Conservation (phyloP, 2,888 invertebrate genomes). For the Smittia aterrima region DNA sequence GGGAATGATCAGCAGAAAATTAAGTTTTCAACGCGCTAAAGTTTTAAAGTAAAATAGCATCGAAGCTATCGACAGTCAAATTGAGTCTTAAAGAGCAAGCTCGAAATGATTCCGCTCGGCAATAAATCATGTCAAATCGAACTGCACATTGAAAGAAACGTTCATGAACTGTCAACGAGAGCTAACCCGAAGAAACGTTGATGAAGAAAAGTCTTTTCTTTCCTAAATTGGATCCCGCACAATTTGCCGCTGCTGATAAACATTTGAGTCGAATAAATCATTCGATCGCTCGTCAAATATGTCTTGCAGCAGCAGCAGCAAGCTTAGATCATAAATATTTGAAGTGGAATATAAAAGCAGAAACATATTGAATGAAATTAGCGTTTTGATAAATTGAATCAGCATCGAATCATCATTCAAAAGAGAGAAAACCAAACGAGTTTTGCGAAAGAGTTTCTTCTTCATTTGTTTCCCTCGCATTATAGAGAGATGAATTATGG, state of each 20-base stretch:
- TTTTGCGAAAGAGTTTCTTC: slow-evolving; percentile 5
- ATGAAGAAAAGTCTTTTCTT: slow-evolving; percentile 22
- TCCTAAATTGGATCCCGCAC: slow-evolving; percentile 23
- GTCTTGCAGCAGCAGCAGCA: not conserved
- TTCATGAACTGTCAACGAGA: slow-evolving; percentile 29
- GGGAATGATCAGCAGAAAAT: not conserved
- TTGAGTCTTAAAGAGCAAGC: not conserved
- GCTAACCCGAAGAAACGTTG: not conserved
- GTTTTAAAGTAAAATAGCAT: not conserved
- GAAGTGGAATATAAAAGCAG: slow-evolving; percentile 18
- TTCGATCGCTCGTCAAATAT: slow-evolving; percentile 21
- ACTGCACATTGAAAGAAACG: not conserved
- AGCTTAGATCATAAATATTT: slow-evolving; percentile 12
- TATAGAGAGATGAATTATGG: slow-evolving; percentile 33
- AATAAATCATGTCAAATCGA: slow-evolving; percentile 14
- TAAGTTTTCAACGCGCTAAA: not conserved
- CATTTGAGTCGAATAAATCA: slow-evolving; percentile 35
- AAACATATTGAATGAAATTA: slow-evolving; percentile 22
- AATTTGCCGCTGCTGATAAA: slow-evolving; percentile 25
- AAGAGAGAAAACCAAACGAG: slow-evolving; percentile 1
- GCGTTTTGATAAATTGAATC: slow-evolving; percentile 26
- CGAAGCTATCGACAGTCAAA: not conserved
- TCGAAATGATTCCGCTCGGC: not conserved
- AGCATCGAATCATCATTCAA: slow-evolving; percentile 17
- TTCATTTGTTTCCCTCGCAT: slow-evolving; percentile 27